Conservation (phyloP, 2,113 vertebrate genomes). For the Zosterops lateralis region DNA sequence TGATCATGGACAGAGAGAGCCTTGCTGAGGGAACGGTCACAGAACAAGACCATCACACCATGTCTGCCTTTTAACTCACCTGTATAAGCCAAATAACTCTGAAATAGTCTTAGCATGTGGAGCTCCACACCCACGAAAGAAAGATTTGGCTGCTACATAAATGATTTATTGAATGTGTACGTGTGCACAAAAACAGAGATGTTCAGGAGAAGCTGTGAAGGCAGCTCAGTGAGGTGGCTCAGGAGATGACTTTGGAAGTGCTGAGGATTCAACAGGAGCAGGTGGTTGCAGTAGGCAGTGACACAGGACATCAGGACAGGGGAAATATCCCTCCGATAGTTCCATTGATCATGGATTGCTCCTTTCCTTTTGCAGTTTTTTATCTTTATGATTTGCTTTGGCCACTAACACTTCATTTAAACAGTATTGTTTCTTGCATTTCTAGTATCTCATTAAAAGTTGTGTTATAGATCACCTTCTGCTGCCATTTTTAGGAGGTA, state of each 20-base stretch:
- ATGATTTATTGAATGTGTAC: not conserved
- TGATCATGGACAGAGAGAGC: rapidly evolving
- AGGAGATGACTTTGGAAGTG: not conserved
- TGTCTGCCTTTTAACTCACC: not conserved
- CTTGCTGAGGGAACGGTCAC: rapidly evolving
- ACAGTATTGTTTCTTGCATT: not conserved
- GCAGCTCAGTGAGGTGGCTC: not conserved
- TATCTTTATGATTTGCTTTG: not conserved
- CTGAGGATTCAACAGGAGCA: not conserved
- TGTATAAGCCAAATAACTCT: not conserved
- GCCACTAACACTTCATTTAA: not conserved
- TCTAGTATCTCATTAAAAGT: not conserved
- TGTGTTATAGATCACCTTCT: not conserved
- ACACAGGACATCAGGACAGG: rapidly evolving
- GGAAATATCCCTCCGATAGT: not conserved
- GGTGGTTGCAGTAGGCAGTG: not conserved
- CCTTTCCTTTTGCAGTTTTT: not conserved
- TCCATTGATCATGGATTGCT: not conserved
- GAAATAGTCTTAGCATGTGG: not conserved
- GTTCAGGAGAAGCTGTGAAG: not conserved
- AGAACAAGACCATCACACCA: not conserved
- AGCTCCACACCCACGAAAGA: not conserved
- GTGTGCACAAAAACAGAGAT: not conserved
- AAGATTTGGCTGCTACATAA: not conserved
- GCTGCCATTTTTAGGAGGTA: not conserved